Percentiles rank a stretch among this genome's conserved stretches.
These are phyloP conservation scores for Danaus chrysippus DNA, from an alignment of 2,888 invertebrate species.

Conservation along the genomic window DNA sequence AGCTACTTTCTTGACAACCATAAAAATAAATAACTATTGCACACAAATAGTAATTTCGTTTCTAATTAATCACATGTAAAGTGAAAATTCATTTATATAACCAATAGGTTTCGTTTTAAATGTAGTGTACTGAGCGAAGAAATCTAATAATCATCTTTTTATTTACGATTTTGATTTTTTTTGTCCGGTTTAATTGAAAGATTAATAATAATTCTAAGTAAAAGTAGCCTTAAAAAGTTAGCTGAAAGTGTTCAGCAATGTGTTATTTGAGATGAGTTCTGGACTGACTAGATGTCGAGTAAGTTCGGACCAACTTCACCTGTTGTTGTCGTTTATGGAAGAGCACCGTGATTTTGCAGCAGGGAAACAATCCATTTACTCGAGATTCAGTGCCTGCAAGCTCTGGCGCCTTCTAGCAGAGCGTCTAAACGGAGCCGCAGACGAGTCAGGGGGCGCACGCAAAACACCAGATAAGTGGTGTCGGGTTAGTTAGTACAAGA, in stretches of 20 bases:
- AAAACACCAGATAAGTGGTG: constrained; percentile 75
- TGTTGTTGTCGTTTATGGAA: constrained; percentile 71
- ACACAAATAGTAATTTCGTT: too few species aligned
- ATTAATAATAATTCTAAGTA: not conserved
- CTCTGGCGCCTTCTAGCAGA: constrained; percentile 68
- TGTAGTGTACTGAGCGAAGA: too few species aligned
- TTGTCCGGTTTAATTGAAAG: too few species aligned
- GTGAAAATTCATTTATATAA: too few species aligned
- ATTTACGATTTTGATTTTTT: too few species aligned
- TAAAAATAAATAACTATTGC: too few species aligned
- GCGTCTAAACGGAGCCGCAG: constrained; percentile 68
- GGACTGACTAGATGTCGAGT: constrained; percentile 65
- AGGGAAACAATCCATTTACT: constrained; percentile 68
- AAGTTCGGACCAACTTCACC: constrained; percentile 66
- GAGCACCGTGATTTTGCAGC: constrained; percentile 72
- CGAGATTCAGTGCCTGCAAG: constrained; percentile 69
- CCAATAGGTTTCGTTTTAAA: too few species aligned
- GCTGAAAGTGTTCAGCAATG: constrained; percentile 13
- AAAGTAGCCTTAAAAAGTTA: not conserved
- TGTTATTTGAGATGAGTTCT: constrained; percentile 51
- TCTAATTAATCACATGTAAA: too few species aligned
- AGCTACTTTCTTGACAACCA: too few species aligned
- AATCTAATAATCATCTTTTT: too few species aligned
- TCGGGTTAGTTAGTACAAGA: constrained; percentile 47
- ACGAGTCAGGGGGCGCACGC: constrained; percentile 60